Evolutionary conservation across 2,113 vertebrate genomes (phyloP).

Genomic region (Ginglymostoma cirratum): DNA sequence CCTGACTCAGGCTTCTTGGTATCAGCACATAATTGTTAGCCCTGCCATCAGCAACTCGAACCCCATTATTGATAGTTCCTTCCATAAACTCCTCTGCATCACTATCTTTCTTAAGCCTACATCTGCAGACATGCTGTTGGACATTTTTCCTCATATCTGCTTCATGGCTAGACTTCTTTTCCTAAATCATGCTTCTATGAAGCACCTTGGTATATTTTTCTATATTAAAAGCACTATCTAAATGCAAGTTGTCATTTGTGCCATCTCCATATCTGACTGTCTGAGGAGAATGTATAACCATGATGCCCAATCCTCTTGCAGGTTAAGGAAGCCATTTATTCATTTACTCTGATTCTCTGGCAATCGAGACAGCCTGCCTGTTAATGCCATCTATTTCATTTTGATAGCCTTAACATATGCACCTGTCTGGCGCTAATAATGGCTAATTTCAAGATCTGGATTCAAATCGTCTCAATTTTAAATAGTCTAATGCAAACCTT

Average conservation of each 20-base stretch:
- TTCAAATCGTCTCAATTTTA: background rate
- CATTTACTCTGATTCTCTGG: background rate
- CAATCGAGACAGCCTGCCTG: background rate
- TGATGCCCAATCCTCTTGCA: background rate
- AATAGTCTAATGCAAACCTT: background rate
- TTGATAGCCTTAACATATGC: background rate
- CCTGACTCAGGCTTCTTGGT: background rate
- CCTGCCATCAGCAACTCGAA: background rate
- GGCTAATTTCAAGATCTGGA: background rate
- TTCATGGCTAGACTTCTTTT: background rate
- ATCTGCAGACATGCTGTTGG: background rate
- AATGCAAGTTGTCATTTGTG: background rate
- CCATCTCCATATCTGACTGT: background rate
- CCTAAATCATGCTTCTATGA: background rate
- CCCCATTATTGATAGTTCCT: background rate
- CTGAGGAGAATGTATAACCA: background rate
- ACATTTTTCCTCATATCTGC: background rate
- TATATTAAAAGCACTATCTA: background rate
- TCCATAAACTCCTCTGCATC: background rate
- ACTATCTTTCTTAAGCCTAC: background rate
- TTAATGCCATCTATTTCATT: background rate
- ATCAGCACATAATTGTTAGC: background rate
- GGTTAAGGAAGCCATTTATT: background rate
- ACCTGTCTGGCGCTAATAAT: background rate
- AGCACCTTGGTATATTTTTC: background rate